These are phyloP conservation scores for Zeuzera pyrina DNA, from an alignment of 2,888 invertebrate species.

Conservation along the genomic window DNA sequence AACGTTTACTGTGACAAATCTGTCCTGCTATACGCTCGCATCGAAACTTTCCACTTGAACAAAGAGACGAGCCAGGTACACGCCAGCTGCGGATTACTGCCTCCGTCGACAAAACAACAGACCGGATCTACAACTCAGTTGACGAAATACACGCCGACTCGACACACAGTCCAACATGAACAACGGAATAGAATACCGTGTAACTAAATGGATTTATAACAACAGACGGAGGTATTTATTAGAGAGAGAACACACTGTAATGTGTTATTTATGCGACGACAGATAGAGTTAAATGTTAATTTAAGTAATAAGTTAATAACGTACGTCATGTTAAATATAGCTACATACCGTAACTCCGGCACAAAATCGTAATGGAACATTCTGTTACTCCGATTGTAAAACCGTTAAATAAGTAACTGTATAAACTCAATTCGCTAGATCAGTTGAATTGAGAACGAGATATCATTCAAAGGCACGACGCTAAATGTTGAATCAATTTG, in stretches of 20 bases:
- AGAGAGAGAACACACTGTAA: slow-evolving; percentile 18
- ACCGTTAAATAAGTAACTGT: slow-evolving; percentile 52
- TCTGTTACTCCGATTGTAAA: slow-evolving; percentile 26
- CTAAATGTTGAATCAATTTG: slow-evolving; percentile 60
- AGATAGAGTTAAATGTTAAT: slow-evolving; percentile 29
- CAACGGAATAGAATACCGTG: slow-evolving; percentile 28
- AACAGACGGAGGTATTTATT: slow-evolving; percentile 43
- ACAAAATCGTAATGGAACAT: slow-evolving; percentile 24
- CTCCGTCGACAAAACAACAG: slow-evolving; percentile 28
- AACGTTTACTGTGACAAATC: slow-evolving; percentile 32
- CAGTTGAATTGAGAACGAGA: slow-evolving; percentile 24
- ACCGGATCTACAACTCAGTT: slow-evolving; percentile 24
- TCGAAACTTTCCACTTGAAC: slow-evolving; percentile 54
- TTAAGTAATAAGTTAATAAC: slow-evolving; percentile 21
- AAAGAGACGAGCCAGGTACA: slow-evolving; percentile 56
- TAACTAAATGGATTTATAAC: slow-evolving; percentile 59
- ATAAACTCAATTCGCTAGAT: slow-evolving; percentile 16
- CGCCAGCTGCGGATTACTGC: slow-evolving; percentile 55
- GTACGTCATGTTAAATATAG: slow-evolving; percentile 5
- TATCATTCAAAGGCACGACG: slow-evolving; percentile 32
- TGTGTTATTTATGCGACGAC: slow-evolving; percentile 24
- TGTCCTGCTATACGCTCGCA: slow-evolving; percentile 25
- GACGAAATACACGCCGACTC: slow-evolving; percentile 20
- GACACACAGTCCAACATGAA: slow-evolving; percentile 27
- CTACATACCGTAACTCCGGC: slow-evolving; percentile 19